phyloP scores from a whole-genome alignment of 2,113 vertebrate genomes.

The Opisthocomus hoazin region DNA sequence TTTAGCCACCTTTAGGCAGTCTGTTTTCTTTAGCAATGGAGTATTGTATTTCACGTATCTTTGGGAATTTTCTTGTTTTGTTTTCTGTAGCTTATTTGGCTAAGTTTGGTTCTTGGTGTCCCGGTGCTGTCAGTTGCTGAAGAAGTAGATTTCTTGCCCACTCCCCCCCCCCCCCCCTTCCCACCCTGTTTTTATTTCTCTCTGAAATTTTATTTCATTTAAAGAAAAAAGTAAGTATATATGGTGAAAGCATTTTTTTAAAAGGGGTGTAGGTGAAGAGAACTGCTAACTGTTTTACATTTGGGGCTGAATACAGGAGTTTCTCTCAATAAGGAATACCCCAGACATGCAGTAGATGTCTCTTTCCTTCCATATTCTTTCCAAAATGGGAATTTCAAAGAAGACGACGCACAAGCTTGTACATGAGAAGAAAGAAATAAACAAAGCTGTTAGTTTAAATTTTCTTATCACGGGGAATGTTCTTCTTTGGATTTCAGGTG shows the following conservation, averaged over 20 bases:
- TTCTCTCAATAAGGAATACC: neutral
- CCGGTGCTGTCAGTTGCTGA: neutral
- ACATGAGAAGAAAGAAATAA: neutral
- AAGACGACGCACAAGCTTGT: neutral
- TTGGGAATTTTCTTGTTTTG: neutral
- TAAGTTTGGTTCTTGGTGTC: neutral
- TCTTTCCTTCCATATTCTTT: neutral
- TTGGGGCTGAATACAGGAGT: neutral
- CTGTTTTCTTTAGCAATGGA: constrained; percentile 35
- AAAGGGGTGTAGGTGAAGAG: neutral
- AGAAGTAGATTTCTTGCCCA: neutral
- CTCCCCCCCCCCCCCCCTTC: accelerated
- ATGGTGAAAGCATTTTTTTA: neutral
- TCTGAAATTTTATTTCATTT: neutral
- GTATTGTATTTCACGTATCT: constrained; percentile 11
- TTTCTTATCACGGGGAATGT: neutral
- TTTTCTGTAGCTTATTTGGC: neutral
- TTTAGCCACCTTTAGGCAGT: neutral
- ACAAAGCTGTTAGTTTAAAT: neutral
- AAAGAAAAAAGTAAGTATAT: neutral
- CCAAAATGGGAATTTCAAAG: neutral
- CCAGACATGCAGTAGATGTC: neutral
- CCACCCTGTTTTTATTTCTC: neutral
- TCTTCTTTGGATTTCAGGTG: neutral
- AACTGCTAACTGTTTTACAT: neutral